Percentiles rank a stretch among this genome's conserved stretches.
These are phyloP conservation scores for Paralvinella palmiformis DNA, from an alignment of 1,140 invertebrate genomes.

Conservation along the genomic window DNA sequence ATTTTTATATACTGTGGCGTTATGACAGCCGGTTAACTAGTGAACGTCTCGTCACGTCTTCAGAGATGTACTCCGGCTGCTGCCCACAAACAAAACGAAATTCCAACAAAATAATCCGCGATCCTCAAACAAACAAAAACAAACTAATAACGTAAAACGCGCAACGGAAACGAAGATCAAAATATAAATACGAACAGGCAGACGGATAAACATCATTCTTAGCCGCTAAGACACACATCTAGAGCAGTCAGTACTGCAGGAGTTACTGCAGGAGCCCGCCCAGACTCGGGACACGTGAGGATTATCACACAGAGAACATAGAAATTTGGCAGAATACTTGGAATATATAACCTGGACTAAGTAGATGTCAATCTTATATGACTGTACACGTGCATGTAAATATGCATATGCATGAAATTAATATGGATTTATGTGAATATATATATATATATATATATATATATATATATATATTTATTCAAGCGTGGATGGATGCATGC, in stretches of 20 bases:
- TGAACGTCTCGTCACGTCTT: too few species aligned
- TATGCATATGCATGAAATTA: too few species aligned
- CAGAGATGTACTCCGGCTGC: too few species aligned
- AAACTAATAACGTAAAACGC: too few species aligned
- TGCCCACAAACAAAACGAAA: too few species aligned
- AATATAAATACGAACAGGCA: too few species aligned
- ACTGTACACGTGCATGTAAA: too few species aligned
- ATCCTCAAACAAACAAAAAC: too few species aligned
- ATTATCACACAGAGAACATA: not conserved
- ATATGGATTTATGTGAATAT: not conserved
- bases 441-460: slow-evolving; percentile 7
- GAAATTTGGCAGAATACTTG: not conserved
- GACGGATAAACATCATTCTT: not conserved
- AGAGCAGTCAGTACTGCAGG: not conserved
- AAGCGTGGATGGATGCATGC: not conserved
- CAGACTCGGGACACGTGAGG: too few species aligned
- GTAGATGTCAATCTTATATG: not conserved
- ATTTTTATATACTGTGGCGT: not conserved
- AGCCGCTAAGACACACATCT: not conserved
- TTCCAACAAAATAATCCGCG: too few species aligned
- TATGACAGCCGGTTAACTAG: not conserved
- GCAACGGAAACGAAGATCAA: too few species aligned
- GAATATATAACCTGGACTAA: not conserved
- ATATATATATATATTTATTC: not conserved
- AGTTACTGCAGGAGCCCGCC: not conserved